phyloP scores from a whole-genome alignment of 2,797 vertebrate genomes.

The Gastrophryne carolinensis region DNA sequence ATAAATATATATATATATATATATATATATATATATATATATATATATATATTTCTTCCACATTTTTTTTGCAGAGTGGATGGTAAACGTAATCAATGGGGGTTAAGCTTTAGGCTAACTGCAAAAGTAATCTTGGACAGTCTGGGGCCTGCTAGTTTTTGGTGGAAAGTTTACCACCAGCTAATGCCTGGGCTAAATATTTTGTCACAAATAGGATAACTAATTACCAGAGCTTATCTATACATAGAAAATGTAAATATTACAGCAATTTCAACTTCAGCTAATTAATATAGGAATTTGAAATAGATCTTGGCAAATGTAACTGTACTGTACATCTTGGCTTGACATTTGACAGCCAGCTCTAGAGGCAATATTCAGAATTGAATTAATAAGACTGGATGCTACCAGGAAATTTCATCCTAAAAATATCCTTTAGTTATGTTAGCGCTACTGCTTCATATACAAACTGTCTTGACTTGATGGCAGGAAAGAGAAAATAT shows the following conservation, averaged over 20 bases:
- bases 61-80: too few relatives aligned
- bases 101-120: too few relatives aligned
- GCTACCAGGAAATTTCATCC: conserved; percentile 27
- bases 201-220: background rate
- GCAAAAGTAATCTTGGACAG: too few relatives aligned
- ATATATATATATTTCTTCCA: too few relatives aligned
- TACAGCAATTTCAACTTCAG: background rate
- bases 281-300: conserved; percentile 17
- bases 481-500: conserved; percentile 30
- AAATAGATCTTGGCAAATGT: conserved; percentile 15
- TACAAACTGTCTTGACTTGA: conserved; percentile 25
- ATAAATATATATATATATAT: too few relatives aligned
- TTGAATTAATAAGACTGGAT: conserved; percentile 40
- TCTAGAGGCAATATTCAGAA: conserved; percentile 40
- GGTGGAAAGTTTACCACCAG: too few relatives aligned
- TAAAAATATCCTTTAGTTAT: conserved; percentile 32
- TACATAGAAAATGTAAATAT: background rate
- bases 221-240: background rate
- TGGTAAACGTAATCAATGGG: too few relatives aligned
- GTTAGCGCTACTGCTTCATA: conserved; percentile 11
- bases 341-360: conserved; percentile 42
- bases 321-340: conserved; percentile 1
- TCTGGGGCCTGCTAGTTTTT: too few relatives aligned
- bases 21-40: too few relatives aligned
- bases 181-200: background rate